Conservation (phyloP, 2,797 vertebrate species). For the Falco berigora region DNA sequence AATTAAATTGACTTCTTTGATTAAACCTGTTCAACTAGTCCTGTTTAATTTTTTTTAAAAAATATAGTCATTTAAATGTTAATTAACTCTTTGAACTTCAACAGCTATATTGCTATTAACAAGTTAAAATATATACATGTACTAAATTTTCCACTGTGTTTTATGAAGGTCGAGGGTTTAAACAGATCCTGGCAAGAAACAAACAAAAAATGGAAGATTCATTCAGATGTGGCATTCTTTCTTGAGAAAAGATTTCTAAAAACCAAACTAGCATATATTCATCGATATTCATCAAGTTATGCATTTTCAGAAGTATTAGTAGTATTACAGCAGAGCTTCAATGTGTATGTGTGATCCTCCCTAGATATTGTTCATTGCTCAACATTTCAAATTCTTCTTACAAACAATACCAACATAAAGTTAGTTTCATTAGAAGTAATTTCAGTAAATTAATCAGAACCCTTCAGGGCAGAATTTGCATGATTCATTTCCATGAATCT, state of each 20-base stretch:
- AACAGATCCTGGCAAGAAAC: background rate
- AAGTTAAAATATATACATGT: background rate
- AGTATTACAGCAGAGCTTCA: background rate
- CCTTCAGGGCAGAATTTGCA: background rate
- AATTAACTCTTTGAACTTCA: constrained; percentile 11
- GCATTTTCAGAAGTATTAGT: background rate
- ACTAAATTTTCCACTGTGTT: background rate
- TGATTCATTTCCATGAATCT: background rate
- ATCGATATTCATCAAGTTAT: background rate
- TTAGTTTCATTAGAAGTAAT: background rate
- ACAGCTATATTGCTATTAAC: background rate
- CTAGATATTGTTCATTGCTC: background rate
- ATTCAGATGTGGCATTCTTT: background rate
- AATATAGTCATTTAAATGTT: background rate
- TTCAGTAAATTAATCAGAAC: background rate
- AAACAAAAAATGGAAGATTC: background rate
- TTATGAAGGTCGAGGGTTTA: background rate
- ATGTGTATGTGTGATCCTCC: background rate
- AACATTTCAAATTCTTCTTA: background rate
- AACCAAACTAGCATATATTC: background rate
- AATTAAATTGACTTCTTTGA: background rate
- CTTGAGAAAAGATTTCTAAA: background rate
- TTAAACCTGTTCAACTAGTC: constrained; percentile 31
- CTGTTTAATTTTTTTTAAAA: background rate
- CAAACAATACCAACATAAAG: background rate